phyloP scores from a whole-genome alignment of 2,888 invertebrate genomes.

The Dicycla oo region DNA sequence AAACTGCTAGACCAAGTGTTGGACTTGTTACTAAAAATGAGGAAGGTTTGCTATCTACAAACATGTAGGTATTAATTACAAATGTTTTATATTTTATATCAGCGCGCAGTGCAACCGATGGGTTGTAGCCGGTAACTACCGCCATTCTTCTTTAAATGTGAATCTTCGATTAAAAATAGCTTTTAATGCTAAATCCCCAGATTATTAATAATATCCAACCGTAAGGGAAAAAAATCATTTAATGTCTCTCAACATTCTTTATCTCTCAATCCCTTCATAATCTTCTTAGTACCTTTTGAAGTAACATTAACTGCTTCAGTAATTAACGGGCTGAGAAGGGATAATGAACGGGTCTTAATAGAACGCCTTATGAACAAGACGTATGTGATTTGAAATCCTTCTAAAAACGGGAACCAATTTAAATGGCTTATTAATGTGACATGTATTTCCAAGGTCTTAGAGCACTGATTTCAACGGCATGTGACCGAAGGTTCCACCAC shows the following conservation, averaged over 20 bases:
- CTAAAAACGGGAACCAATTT: not conserved
- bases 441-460: not conserved
- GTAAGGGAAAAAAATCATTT: not conserved
- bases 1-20: not conserved
- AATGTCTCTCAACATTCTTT: not conserved
- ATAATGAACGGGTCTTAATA: not conserved
- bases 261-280: not conserved
- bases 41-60: not conserved
- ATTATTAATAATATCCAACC: too few species aligned
- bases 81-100: too few species aligned
- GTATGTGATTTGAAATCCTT: not conserved
- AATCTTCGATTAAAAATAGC: too few species aligned
- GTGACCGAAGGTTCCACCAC: too few species aligned
- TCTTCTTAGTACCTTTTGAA: conserved; percentile 8
- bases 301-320: conserved; percentile 12
- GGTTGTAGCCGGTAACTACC: too few species aligned
- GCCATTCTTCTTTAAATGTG: too few species aligned
- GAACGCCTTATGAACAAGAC: not conserved
- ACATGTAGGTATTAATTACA: too few species aligned
- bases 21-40: not conserved
- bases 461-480: too few species aligned
- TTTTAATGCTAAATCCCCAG: too few species aligned
- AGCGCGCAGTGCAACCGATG: too few species aligned
- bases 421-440: not conserved
- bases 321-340: not conserved